A percentile compares a stretch with the other conserved stretches of the same genome.
Conservation (phyloP, 2,797 vertebrate genomes). For the Semaprochilodus insignis region DNA sequence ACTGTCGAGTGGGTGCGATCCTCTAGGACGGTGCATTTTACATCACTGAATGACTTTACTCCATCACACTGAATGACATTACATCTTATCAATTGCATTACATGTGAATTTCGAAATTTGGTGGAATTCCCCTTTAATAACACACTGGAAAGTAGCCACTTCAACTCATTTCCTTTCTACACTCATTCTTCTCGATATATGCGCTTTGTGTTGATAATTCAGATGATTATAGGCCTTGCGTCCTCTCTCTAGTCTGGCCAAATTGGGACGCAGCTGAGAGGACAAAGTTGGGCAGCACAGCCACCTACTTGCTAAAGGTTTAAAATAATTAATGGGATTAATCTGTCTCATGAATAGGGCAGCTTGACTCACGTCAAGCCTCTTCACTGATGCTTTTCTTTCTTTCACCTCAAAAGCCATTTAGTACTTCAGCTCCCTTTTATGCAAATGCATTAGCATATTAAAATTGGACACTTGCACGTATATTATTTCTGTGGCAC, state of each 20-base stretch:
- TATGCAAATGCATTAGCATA: constrained; percentile 32
- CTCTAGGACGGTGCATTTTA: too few relatives aligned
- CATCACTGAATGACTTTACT: too few relatives aligned
- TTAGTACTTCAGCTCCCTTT: constrained; percentile 35
- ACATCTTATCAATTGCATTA: too few relatives aligned
- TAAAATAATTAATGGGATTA: constrained; percentile 41
- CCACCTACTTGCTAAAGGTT: constrained; percentile 1
- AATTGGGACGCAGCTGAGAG: neutral
- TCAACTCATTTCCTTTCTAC: too few relatives aligned
- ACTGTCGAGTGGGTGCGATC: too few relatives aligned
- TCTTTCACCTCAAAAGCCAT: constrained; percentile 25
- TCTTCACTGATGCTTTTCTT: constrained; percentile 29
- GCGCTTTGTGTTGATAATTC: too few relatives aligned
- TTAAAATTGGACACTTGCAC: constrained; percentile 28
- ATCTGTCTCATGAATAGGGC: constrained; percentile 32
- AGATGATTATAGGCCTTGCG: too few relatives aligned
- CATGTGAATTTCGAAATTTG: too few relatives aligned
- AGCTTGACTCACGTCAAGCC: neutral
- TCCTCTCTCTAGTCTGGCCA: neutral
- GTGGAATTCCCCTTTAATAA: too few relatives aligned
- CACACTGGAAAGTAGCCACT: too few relatives aligned
- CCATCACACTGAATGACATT: too few relatives aligned
- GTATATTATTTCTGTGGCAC: constrained; percentile 18
- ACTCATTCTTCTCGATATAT: too few relatives aligned
- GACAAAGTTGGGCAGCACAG: neutral